Evolutionary conservation across 2,113 vertebrate species (phyloP).

Genomic region (Amazona guildingii): DNA sequence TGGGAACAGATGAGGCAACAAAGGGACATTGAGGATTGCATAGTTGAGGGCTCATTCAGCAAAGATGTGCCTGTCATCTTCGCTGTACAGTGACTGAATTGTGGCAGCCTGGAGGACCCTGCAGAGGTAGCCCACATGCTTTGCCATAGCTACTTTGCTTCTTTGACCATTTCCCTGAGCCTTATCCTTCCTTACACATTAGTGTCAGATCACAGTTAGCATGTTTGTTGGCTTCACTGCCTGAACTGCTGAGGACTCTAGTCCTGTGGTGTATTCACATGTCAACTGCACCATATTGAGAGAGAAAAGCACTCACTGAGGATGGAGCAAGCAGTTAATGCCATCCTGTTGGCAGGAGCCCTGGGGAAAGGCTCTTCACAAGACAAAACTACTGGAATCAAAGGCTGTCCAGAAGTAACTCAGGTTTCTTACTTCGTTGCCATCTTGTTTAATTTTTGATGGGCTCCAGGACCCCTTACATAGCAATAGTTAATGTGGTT

Average conservation of each 20-base stretch:
- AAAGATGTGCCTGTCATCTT: background rate
- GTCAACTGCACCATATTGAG: fast-evolving
- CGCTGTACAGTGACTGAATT: background rate
- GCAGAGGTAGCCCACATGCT: background rate
- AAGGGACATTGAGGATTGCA: background rate
- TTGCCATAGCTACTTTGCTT: background rate
- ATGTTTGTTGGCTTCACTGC: background rate
- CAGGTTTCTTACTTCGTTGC: background rate
- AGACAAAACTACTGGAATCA: background rate
- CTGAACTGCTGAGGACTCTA: background rate
- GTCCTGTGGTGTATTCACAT: fast-evolving
- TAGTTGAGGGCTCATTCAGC: background rate
- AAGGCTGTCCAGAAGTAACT: background rate
- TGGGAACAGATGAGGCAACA: background rate
- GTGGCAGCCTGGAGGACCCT: background rate
- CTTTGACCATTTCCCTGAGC: background rate
- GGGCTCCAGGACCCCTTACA: background rate
- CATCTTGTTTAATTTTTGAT: background rate
- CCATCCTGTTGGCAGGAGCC: background rate
- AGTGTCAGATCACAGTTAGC: background rate
- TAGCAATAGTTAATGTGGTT: background rate
- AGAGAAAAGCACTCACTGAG: background rate
- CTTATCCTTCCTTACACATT: background rate
- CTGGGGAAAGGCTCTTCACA: background rate
- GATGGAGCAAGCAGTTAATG: background rate